Base-by-base conservation (phyloP, 1,140 invertebrate genomes). In the Dendrolimus punctatus region DNA sequence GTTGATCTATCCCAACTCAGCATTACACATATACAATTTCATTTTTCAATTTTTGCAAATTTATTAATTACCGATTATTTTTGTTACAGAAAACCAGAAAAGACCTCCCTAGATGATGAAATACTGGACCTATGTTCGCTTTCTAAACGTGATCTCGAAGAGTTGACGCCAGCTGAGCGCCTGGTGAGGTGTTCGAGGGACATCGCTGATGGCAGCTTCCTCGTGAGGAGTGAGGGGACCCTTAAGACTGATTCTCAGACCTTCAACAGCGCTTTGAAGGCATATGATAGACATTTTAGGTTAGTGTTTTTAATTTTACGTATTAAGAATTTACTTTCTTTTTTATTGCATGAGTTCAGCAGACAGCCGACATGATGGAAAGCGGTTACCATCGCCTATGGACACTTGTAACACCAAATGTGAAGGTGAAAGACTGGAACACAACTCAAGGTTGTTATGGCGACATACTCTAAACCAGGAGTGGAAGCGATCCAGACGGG, bases 281-380 rank as follows among this genome's bases (percentile, higher is more conserved):
- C 73, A 6, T 76, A 80, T 58, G 81, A 85, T 49, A 71, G 59
- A 52, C 81, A 85, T 66, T 80, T 70, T 49, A 73, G 76, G 81
- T 85, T 49, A 61, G 53, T 53, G 6, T 40, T 40, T 45, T 7
- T n/a, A 51, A 6, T 49, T 23, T 49, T 23, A n/a, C n/a, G 40
- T 51, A 7, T 7, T 44, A n/a, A 44, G 8, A 44, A 4, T 5
- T 44, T 44, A 6, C 2, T 44, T 44, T 4, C 2, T 23, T 23
- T 23, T 23, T 23, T 23, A 23, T 23, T 23, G 23, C 23, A 23
- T 1, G 23, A 23, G 23, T 23, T 23, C 23, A 23, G 23, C 23
- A 23, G 23, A 23, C 23, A 23, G 23, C 23, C 23, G 1, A 23
- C 23, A 2, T 23, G 23, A 23, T 23, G 23, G 23, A 23, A 23